Percentiles rank a stretch among this genome's conserved stretches.
Evolutionary conservation across 1,140 invertebrate species (phyloP).

Genomic region (Lasioglossum albipes): DNA sequence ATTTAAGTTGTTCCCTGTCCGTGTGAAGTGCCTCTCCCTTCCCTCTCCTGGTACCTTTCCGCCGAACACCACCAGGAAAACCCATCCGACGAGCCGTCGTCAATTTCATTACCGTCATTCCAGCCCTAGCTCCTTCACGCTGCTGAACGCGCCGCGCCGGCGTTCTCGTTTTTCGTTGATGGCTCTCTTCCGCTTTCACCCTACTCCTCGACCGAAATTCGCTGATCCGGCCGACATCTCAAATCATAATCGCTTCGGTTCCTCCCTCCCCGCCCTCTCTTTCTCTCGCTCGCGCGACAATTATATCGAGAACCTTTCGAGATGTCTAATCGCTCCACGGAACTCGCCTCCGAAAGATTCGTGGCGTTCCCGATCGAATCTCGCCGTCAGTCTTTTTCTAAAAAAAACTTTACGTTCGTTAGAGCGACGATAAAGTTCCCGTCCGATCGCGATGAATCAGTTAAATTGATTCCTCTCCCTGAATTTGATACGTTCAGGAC

Average conservation of each 20-base stretch:
- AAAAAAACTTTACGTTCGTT: too few relatives aligned
- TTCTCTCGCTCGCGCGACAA: background rate
- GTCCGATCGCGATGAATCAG: too few relatives aligned
- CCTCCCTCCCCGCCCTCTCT: background rate
- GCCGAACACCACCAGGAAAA: background rate
- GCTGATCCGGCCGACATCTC: constrained; percentile 29
- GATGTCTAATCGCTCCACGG: background rate
- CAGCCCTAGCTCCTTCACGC: background rate
- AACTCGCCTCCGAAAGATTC: too few relatives aligned
- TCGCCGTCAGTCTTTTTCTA: too few relatives aligned
- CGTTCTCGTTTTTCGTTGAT: constrained; percentile 15
- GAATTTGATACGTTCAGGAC: too few relatives aligned
- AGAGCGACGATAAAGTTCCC: too few relatives aligned
- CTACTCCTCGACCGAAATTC: constrained; percentile 33
- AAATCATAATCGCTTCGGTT: constrained; percentile 10
- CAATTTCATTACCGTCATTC: constrained; percentile 35
- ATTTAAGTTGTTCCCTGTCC: constrained; percentile 28
- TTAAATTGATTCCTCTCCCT: too few relatives aligned
- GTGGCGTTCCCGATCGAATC: too few relatives aligned
- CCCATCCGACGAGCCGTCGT: constrained; percentile 13
- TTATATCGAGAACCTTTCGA: background rate
- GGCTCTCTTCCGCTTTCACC: constrained; percentile 2
- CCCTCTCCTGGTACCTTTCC: too few relatives aligned
- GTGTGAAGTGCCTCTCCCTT: background rate
- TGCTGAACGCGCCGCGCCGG: background rate